These are phyloP conservation scores for Prochilodus magdalenae DNA, from an alignment of 2,113 vertebrate species.

Conservation along the genomic window DNA sequence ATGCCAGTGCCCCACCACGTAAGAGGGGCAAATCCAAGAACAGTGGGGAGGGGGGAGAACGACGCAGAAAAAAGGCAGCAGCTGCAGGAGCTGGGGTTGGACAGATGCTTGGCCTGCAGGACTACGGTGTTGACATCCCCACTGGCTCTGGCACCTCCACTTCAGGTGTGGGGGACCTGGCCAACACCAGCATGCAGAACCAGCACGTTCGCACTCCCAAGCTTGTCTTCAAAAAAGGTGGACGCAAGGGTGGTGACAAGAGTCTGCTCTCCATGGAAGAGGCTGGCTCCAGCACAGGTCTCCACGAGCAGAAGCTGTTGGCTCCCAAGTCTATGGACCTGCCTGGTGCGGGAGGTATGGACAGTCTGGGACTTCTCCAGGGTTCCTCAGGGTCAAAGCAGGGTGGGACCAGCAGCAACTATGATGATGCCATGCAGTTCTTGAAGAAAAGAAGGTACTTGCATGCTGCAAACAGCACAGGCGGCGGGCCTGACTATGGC, in stretches of 20 bases:
- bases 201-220: constrained; percentile 90
- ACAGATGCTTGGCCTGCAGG: constrained; percentile 84
- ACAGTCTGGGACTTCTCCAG: constrained; percentile 89
- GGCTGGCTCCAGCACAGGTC: constrained; percentile 66
- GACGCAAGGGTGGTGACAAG: constrained; percentile 88
- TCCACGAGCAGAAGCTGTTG: constrained; percentile 86
- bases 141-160: constrained; percentile 78
- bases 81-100: constrained; percentile 69
- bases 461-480: constrained; percentile 86
- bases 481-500: constrained; percentile 87
- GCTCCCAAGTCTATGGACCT: constrained; percentile 88
- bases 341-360: constrained; percentile 78
- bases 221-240: constrained; percentile 90
- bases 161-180: constrained; percentile 37
- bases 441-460: constrained; percentile 98
- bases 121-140: constrained; percentile 89
- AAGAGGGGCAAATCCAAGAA: constrained; percentile 93
- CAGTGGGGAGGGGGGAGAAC: constrained; percentile 84
- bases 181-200: constrained; percentile 75
- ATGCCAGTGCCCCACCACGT: constrained; percentile 86
- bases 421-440: constrained; percentile 99
- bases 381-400: constrained; percentile 83
- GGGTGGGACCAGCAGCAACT: constrained; percentile 91
- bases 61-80: constrained; percentile 85
- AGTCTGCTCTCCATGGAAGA: constrained; percentile 84